Evolutionary conservation across 2,888 invertebrate species (phyloP).

Genomic region (Mythimna loreyi): DNA sequence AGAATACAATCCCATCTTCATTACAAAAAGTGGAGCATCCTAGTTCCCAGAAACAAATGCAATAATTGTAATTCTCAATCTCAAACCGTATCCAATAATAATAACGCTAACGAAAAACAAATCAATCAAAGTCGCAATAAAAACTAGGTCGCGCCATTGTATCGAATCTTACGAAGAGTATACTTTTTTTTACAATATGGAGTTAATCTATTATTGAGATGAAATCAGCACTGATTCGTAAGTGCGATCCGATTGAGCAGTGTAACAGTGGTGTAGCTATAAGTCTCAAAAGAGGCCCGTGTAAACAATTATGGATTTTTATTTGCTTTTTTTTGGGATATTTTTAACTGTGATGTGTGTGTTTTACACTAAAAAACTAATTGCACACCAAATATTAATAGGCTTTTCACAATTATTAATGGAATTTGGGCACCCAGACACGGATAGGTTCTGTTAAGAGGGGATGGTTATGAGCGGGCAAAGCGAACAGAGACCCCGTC

Average conservation of each 20-base stretch:
- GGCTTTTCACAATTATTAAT: no score
- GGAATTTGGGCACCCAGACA: no score
- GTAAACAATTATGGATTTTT: no score
- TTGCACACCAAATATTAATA: no score
- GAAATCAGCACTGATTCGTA: slow-evolving; percentile 53
- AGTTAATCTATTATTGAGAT: slow-evolving; percentile 62
- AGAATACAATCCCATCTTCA: background rate
- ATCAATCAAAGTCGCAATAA: slow-evolving; percentile 55
- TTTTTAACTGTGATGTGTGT: no score
- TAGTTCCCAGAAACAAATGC: slow-evolving; percentile 34
- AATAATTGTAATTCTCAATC: slow-evolving; percentile 31
- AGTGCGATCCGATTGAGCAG: slow-evolving; percentile 38
- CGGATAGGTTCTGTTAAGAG: no score
- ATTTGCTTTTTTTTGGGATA: no score
- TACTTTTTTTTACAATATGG: slow-evolving; percentile 31
- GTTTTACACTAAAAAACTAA: no score
- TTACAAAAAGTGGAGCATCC: slow-evolving; percentile 24
- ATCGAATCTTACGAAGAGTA: slow-evolving; percentile 30
- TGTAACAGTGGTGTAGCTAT: slow-evolving; percentile 11
- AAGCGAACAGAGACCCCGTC: no score
- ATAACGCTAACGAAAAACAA: slow-evolving; percentile 33
- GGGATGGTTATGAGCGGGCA: no score
- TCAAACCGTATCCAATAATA: slow-evolving; percentile 30
- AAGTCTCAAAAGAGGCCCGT: no score
- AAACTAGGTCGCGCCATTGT: slow-evolving; percentile 59